These are phyloP conservation scores for Agrypnia vestita DNA, from an alignment of 1,140 invertebrate species.

Conservation along the genomic window DNA sequence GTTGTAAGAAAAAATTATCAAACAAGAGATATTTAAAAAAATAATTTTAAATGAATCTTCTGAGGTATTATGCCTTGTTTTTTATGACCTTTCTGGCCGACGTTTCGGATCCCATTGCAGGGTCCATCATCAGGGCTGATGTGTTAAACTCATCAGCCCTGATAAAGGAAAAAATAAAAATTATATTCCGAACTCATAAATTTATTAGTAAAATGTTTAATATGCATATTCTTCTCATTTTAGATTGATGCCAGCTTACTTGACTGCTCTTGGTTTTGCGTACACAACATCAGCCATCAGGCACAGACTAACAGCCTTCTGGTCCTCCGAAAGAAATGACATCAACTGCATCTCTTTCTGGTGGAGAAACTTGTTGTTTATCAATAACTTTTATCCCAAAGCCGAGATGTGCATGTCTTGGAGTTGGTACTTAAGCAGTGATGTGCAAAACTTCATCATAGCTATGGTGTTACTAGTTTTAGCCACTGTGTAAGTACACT, in stretches of 20 bases:
- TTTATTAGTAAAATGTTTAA: too few species aligned
- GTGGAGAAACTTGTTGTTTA: constrained; percentile 79
- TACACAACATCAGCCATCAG: constrained; percentile 72
- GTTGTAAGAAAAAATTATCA: too few species aligned
- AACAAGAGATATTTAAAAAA: too few species aligned
- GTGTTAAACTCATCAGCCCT: too few species aligned
- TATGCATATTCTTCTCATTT: constrained; percentile 72
- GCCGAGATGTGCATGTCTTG: constrained; percentile 81
- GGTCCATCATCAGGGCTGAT: too few species aligned
- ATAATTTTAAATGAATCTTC: too few species aligned
- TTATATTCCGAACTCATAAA: too few species aligned
- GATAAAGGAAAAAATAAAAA: too few species aligned
- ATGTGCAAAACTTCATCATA: constrained; percentile 86
- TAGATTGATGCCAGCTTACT: constrained; percentile 74
- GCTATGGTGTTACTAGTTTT: constrained; percentile 64
- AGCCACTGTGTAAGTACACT: constrained; percentile 15
- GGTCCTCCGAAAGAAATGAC: constrained; percentile 70
- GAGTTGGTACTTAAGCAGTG: constrained; percentile 88
- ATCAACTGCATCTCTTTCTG: constrained; percentile 74
- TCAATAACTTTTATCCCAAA: constrained; percentile 75
- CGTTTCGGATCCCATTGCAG: too few species aligned
- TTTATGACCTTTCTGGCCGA: too few species aligned
- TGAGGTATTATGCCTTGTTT: too few species aligned
- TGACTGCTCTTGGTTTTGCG: constrained; percentile 71
- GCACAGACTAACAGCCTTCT: constrained; percentile 70